Evolutionary conservation across 2,113 vertebrate species (phyloP).

Genomic region (Megaceryle maxima): DNA sequence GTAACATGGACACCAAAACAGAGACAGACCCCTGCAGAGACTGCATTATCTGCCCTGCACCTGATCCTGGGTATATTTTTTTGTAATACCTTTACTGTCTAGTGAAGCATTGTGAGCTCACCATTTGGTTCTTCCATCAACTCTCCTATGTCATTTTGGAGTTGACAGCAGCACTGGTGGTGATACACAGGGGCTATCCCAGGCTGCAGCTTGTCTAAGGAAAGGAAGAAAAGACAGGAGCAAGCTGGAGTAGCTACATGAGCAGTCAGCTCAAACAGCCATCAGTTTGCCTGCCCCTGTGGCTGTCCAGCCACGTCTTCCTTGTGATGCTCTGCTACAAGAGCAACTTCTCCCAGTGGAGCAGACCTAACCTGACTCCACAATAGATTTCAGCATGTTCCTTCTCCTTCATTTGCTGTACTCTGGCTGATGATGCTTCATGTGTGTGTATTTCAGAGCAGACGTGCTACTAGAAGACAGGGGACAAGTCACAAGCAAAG

Average conservation of each 20-base stretch:
- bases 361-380: background rate
- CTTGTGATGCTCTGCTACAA: background rate
- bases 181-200: background rate
- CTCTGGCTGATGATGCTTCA: background rate
- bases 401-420: background rate
- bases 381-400: accelerated
- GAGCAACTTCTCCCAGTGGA: background rate
- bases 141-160: background rate
- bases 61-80: background rate
- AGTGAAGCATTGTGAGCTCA: background rate
- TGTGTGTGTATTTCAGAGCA: accelerated
- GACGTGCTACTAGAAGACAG: background rate
- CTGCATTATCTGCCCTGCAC: background rate
- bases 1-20: background rate
- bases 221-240: background rate
- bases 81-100: background rate
- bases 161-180: background rate
- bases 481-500: background rate
- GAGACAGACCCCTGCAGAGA: background rate
- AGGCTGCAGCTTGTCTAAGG: background rate
- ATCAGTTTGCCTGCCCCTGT: accelerated
- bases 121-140: background rate
- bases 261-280: background rate
- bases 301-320: background rate
- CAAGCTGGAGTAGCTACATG: background rate